A percentile compares a stretch with the other conserved stretches of the same genome.
Evolutionary conservation across 2,113 vertebrate genomes (phyloP).

Genomic region (Platysternon megacephalum): DNA sequence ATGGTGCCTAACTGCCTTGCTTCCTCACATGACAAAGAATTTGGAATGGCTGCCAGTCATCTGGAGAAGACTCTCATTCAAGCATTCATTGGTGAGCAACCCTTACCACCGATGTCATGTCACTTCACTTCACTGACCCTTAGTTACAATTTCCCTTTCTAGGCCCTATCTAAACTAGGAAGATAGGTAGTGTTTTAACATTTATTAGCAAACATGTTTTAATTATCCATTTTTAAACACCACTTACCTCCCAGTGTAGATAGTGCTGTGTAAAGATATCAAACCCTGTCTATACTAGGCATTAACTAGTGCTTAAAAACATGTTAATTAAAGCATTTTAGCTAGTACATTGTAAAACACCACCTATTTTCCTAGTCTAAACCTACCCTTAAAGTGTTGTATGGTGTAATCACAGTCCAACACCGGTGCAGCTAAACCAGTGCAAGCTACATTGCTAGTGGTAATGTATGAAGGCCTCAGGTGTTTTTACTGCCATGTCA

Average conservation of each 20-base stretch:
- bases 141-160: neutral
- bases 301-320: conserved; percentile 14
- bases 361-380: neutral
- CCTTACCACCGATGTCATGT: neutral
- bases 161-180: neutral
- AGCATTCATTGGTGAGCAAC: neutral
- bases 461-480: neutral
- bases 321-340: neutral
- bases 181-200: conserved; percentile 9
- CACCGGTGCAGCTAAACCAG: neutral
- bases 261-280: conserved; percentile 2
- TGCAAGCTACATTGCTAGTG: neutral
- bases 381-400: neutral
- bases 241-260: conserved; percentile 1
- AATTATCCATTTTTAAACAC: conserved; percentile 9
- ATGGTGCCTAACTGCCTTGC: neutral
- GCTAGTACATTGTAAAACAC: neutral
- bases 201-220: conserved; percentile 6
- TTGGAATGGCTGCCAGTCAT: conserved; percentile 2
- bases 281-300: neutral
- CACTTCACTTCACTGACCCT: conserved; percentile 19
- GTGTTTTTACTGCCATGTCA: neutral
- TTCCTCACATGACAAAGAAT: neutral
- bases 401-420: neutral
- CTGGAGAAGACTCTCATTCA: neutral